These are phyloP conservation scores for Brachyhypopomus gauderio DNA, from an alignment of 2,113 vertebrate species.

Conservation along the genomic window DNA sequence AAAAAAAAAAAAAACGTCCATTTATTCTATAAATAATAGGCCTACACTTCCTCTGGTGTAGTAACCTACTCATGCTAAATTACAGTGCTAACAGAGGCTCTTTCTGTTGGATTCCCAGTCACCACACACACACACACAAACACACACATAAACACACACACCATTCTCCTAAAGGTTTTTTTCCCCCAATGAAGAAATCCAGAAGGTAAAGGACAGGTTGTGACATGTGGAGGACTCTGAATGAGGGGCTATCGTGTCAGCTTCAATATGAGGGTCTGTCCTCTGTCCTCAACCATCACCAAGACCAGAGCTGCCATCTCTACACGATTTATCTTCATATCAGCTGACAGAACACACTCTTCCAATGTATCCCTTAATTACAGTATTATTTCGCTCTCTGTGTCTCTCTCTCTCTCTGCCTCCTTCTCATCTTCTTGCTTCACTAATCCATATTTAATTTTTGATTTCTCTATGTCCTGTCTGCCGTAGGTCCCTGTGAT, in stretches of 20 bases:
- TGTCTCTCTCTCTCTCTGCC: neutral
- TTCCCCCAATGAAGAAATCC: neutral
- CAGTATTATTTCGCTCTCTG: no score
- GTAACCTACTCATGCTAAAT: no score
- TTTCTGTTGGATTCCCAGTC: no score
- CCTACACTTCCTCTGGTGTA: no score
- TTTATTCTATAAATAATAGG: no score
- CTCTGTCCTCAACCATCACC: neutral
- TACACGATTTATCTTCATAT: neutral
- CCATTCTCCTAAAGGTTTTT: neutral
- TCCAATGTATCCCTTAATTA: neutral
- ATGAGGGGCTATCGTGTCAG: neutral
- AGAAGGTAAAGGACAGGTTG: neutral
- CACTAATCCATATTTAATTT: no score
- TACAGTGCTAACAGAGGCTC: no score
- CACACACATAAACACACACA: no score
- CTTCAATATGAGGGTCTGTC: constrained; percentile 2
- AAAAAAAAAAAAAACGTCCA: no score
- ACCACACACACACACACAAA: no score
- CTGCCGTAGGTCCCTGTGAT: no score
- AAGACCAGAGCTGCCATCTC: neutral
- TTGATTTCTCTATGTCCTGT: no score
- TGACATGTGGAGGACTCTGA: neutral
- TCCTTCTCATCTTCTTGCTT: neutral
- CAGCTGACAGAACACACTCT: neutral